Evolutionary conservation across 2,797 vertebrate genomes (phyloP).

Genomic region (Emydoidea blandingii): DNA sequence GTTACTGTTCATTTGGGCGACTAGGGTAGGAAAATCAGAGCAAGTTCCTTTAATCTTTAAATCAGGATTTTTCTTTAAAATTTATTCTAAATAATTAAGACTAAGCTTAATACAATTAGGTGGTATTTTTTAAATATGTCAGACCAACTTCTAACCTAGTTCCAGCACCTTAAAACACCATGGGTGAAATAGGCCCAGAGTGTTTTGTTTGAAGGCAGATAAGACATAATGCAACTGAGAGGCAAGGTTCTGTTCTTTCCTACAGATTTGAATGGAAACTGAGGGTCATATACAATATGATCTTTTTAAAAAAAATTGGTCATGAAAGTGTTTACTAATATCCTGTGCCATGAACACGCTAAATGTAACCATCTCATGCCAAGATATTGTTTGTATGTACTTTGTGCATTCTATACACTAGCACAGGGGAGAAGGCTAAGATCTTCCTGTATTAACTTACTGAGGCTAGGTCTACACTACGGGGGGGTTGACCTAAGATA

Average conservation of each 20-base stretch:
- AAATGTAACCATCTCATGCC: background rate
- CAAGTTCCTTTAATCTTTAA: background rate
- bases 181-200: background rate
- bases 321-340: background rate
- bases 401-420: background rate
- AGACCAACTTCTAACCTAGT: background rate
- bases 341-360: background rate
- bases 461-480: no score
- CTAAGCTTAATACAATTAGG: background rate
- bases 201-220: background rate
- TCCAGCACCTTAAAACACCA: background rate
- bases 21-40: background rate
- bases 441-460: no score
- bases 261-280: background rate
- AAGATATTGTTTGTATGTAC: background rate
- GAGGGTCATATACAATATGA: accelerated
- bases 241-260: background rate
- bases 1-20: background rate
- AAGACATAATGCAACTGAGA: background rate
- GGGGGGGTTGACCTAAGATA: no score
- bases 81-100: background rate
- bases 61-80: background rate
- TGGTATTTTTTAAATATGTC: slow-evolving; percentile 11
- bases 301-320: background rate
- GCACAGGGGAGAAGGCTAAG: background rate